Percentiles rank a stretch among this genome's conserved stretches.
phyloP scores from a whole-genome alignment of 2,797 vertebrate species.

The Anolis apletophallus region DNA sequence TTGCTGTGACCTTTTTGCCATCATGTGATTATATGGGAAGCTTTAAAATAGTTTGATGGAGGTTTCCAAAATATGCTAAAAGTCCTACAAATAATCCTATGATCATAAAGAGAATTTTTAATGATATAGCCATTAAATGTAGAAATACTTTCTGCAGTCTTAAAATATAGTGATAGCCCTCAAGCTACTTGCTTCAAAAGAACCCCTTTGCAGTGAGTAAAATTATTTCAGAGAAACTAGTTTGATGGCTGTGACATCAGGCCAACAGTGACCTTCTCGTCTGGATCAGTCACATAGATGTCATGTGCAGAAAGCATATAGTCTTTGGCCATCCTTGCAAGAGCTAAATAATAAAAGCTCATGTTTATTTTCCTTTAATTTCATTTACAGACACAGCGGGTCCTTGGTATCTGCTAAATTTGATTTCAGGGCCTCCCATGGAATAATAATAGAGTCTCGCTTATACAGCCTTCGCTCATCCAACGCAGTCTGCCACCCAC shows the following conservation, averaged over 20 bases:
- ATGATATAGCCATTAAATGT: not conserved
- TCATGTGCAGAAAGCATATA: not conserved
- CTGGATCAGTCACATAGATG: not conserved
- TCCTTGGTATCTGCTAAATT: not conserved
- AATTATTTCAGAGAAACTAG: not conserved
- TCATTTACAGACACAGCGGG: not conserved
- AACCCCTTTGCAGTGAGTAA: not conserved
- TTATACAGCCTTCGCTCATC: too few species aligned
- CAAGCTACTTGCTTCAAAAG: not conserved
- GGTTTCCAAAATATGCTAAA: not conserved
- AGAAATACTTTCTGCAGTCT: not conserved
- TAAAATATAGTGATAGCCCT: not conserved
- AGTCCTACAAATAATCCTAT: conserved; percentile 36
- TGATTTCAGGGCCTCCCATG: too few species aligned
- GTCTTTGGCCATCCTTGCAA: not conserved
- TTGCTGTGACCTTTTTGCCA: not conserved
- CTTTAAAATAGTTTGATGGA: not conserved
- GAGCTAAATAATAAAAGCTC: not conserved
- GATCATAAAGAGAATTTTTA: conserved; percentile 22
- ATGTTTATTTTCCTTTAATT: not conserved
- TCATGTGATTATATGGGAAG: not conserved
- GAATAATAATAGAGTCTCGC: too few species aligned
- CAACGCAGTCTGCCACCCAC: too few species aligned
- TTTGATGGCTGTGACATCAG: not conserved
- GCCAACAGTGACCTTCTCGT: not conserved